phyloP scores from a whole-genome alignment of 2,797 vertebrate genomes.

The Thripadectes ignobilis region DNA sequence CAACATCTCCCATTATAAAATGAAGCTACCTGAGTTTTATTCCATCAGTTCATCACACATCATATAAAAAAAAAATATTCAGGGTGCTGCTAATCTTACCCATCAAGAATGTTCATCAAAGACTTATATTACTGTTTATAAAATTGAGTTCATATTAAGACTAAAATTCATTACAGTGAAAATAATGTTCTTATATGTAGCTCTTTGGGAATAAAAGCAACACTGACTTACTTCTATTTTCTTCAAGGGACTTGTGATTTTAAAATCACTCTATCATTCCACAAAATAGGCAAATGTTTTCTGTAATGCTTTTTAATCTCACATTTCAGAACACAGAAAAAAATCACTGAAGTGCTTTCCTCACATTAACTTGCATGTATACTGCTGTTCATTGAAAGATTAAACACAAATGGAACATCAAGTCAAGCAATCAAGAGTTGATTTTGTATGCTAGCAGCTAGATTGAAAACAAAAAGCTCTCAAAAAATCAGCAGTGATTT shows the following conservation, averaged over 20 bases:
- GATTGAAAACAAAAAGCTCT: constrained; percentile 36
- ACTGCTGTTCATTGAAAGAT: constrained; percentile 16
- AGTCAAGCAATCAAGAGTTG: constrained; percentile 36
- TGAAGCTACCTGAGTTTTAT: background rate
- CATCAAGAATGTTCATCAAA: background rate
- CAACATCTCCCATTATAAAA: background rate
- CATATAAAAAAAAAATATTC: background rate
- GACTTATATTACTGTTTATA: background rate
- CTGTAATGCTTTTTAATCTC: background rate
- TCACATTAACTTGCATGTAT: background rate
- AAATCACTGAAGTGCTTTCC: background rate
- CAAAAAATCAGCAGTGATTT: constrained; percentile 42
- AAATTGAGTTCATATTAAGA: background rate
- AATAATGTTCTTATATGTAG: background rate
- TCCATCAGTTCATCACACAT: background rate
- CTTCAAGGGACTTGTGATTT: background rate
- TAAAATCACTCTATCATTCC: constrained; percentile 15
- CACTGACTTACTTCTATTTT: background rate
- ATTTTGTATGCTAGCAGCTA: constrained; percentile 19
- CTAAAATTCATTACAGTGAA: background rate
- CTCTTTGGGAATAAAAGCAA: background rate
- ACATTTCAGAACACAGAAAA: background rate
- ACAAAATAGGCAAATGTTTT: constrained; percentile 24
- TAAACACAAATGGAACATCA: constrained; percentile 31
- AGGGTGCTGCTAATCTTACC: background rate